Percentiles rank a stretch among this genome's conserved stretches.
phyloP scores from a whole-genome alignment of 2,888 invertebrate genomes.

The Tillus elongatus region DNA sequence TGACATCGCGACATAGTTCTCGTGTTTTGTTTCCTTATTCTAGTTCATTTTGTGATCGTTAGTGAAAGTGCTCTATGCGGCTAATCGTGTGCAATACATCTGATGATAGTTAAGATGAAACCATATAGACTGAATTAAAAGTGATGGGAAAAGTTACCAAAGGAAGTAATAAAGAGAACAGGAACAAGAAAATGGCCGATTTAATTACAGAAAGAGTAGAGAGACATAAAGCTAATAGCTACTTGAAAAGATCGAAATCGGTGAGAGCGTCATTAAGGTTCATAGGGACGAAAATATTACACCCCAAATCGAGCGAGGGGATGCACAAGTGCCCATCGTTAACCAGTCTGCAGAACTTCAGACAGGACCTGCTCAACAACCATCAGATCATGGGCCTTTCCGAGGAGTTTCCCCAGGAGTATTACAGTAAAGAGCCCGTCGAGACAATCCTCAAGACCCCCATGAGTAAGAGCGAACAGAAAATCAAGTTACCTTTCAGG shows the following conservation, averaged over 20 bases:
- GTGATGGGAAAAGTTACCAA: slow-evolving; percentile 35
- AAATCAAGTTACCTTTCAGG: slow-evolving; percentile 22
- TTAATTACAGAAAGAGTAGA: slow-evolving; percentile 30
- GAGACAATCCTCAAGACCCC: slow-evolving; percentile 39
- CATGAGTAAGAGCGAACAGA: slow-evolving; percentile 22
- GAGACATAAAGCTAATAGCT: slow-evolving; percentile 20
- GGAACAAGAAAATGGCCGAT: slow-evolving; percentile 34
- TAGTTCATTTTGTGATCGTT: no score
- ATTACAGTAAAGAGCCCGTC: slow-evolving; percentile 16
- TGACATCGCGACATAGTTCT: no score
- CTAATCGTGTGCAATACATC: no score
- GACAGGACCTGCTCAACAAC: slow-evolving; percentile 13
- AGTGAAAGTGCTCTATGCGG: no score
- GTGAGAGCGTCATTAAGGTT: slow-evolving; percentile 61
- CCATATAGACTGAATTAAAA: slow-evolving; percentile 6
- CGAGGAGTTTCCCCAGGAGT: slow-evolving; percentile 13
- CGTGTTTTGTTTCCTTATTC: no score
- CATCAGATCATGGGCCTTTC: slow-evolving; percentile 9
- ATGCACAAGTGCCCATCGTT: slow-evolving; percentile 32
- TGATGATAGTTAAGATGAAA: no score
- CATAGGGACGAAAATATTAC: slow-evolving; percentile 52
- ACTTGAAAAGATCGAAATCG: slow-evolving; percentile 55
- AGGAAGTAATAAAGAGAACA: slow-evolving; percentile 14
- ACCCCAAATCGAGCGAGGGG: slow-evolving; percentile 21
- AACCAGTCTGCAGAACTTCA: slow-evolving; percentile 24